These are phyloP conservation scores for Bugulina stolonifera DNA, from an alignment of 2,888 invertebrate species.

Conservation along the genomic window DNA sequence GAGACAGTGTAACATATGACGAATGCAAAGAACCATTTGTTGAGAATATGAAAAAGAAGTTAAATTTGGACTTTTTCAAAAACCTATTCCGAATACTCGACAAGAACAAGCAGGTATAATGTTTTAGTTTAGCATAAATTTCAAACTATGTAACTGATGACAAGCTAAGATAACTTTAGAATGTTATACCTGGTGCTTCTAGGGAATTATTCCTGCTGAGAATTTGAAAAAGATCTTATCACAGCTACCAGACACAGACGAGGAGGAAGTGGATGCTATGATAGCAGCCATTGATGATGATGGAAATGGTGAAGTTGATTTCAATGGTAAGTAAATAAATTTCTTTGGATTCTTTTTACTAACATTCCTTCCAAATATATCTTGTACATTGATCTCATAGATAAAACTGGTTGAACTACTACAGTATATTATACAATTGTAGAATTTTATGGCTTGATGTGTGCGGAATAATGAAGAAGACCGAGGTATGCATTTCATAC, in stretches of 20 bases:
- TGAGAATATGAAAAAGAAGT: slow-evolving; percentile 23
- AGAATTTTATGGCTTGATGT: slow-evolving; percentile 25
- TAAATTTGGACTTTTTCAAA: slow-evolving; percentile 22
- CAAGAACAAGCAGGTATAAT: slow-evolving; percentile 26
- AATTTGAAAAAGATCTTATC: slow-evolving; percentile 19
- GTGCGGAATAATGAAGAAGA: background rate
- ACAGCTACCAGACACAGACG: slow-evolving; percentile 21
- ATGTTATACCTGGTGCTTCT: too few relatives aligned
- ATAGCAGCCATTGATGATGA: slow-evolving; percentile 26
- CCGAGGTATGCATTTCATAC: too few relatives aligned
- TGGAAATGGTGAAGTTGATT: slow-evolving; percentile 26
- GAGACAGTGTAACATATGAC: background rate
- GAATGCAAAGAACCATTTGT: background rate
- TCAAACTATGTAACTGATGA: too few relatives aligned
- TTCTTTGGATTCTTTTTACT: too few relatives aligned
- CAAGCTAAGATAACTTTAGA: too few relatives aligned
- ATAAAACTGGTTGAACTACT: too few relatives aligned
- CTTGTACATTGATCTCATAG: too few relatives aligned
- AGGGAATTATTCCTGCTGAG: slow-evolving; percentile 25
- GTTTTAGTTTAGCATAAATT: too few relatives aligned
- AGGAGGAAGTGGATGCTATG: slow-evolving; percentile 25
- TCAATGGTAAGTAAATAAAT: slow-evolving; percentile 22
- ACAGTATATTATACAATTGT: too few relatives aligned
- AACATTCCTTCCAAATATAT: too few relatives aligned
- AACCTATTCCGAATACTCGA: slow-evolving; percentile 26